phyloP scores from a whole-genome alignment of 2,888 invertebrate species.

The Ophioninae sp. region DNA sequence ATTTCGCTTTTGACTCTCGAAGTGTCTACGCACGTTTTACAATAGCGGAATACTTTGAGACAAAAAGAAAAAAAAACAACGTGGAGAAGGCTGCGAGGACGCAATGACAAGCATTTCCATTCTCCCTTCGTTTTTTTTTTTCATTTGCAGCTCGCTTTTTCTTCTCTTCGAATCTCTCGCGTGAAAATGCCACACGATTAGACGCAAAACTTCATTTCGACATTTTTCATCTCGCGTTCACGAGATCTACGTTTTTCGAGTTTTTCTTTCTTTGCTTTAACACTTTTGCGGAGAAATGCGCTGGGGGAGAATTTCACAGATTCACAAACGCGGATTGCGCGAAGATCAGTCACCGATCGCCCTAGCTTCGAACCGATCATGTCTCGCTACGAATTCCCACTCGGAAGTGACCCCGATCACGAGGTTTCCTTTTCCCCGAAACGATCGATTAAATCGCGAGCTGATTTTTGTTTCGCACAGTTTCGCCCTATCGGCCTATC shows the following conservation, averaged over 20 bases:
- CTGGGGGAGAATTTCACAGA: not conserved
- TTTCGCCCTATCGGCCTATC: not conserved
- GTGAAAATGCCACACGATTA: slow-evolving; percentile 23
- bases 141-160: slow-evolving; percentile 15
- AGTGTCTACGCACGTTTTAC: slow-evolving; percentile 70
- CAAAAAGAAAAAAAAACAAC: slow-evolving; percentile 61
- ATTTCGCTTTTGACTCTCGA: slow-evolving; percentile 48
- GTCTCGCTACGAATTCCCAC: not conserved
- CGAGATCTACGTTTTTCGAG: not conserved
- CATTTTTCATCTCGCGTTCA: not conserved
- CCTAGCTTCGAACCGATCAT: not conserved
- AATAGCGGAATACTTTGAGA: slow-evolving; percentile 71
- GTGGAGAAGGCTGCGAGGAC: slow-evolving; percentile 63
- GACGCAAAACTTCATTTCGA: too few species aligned
- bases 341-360: not conserved
- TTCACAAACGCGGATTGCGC: not conserved
- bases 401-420: not conserved
- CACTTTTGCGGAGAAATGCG: not conserved
- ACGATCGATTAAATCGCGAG: not conserved
- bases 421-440: not conserved
- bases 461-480: slow-evolving; percentile 21
- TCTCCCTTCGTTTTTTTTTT: not conserved
- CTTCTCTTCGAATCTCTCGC: slow-evolving; percentile 1
- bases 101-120: slow-evolving; percentile 45
- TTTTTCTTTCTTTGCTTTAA: not conserved